Base-by-base conservation (phyloP, 2,113 vertebrate species). In the Corydoras sp. region DNA sequence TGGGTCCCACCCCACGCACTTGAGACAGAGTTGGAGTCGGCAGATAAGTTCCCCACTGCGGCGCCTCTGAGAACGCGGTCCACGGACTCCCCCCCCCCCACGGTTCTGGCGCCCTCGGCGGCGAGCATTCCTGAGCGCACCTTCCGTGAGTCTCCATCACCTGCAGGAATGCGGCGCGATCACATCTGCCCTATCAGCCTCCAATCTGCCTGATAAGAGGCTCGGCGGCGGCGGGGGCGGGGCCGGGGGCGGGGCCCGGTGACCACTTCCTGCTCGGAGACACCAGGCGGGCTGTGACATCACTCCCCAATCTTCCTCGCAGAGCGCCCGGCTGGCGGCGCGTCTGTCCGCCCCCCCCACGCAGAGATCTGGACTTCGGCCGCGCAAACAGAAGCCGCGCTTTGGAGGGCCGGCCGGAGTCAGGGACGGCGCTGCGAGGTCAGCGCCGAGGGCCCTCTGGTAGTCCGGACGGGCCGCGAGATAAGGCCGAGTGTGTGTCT, bases 401-500 rank as follows among this genome's bases (percentile, higher is more conserved):
- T 64, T 64, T 53, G 71, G 77, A 9, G n/a, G n/a, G n/a, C n/a
- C n/a, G 65, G 64, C 67, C 48, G 72, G 62, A 69, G 50, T 51
- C 69, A 4, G 6, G 0, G 18, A 76, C 76, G 74, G 78, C 59
- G 54, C 72, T 55, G 66, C 82, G 73, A 61, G 89, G 88, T 85
- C 87, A 85, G 68, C 74, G 59, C 56, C 56, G 82, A 78, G 76
- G 78, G 79, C 82, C 72, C 80, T 64, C 74, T 62, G 31, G 74
- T 78, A 86, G 72, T 72, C 62, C 76, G 77, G 85, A 66, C 76
- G 74, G 82, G 11, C 53, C 72, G 83, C 73, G 74, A 88, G 91
- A 90, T 92, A 88, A 90, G 79, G 62, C 55, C 49, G 84, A 80
- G 78, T 87, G 81, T 87, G 90, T 91, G 90, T 85, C 85, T 79